A percentile compares a stretch with the other conserved stretches of the same genome.
Conservation (phyloP, 2,113 vertebrate species). For the Procavia capensis region DNA sequence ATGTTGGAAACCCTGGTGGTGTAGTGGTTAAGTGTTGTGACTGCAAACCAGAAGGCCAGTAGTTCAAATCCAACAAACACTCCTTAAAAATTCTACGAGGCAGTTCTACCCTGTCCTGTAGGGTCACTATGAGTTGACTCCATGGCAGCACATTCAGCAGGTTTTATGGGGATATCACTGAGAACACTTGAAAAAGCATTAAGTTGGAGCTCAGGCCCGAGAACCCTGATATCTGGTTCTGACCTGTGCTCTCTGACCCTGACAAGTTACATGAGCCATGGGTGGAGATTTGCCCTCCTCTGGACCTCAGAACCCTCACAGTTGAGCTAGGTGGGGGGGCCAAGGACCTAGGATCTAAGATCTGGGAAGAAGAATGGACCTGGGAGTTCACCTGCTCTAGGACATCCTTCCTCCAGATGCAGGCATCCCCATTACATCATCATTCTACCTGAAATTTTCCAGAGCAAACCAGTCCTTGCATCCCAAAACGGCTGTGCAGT, state of each 20-base stretch:
- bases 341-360: background rate
- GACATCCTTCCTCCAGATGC: background rate
- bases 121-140: too few species aligned
- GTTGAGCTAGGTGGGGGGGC: background rate
- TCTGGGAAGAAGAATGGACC: background rate
- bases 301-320: background rate
- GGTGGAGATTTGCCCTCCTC: background rate
- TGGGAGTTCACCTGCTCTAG: background rate
- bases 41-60: too few species aligned
- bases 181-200: background rate
- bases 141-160: too few species aligned
- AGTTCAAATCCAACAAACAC: too few species aligned
- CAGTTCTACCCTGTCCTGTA: too few species aligned
- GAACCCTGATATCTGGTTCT: background rate
- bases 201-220: background rate
- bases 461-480: background rate
- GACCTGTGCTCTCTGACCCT: background rate
- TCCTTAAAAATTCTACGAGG: too few species aligned
- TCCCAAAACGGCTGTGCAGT: background rate
- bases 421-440: background rate
- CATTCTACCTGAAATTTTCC: background rate
- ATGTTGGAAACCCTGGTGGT: too few species aligned
- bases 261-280: too few species aligned
- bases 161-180: fast-evolving
- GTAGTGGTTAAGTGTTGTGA: too few species aligned